Base-by-base conservation (phyloP, 2,113 vertebrate species). In the Pomatorhinus ruficollis region DNA sequence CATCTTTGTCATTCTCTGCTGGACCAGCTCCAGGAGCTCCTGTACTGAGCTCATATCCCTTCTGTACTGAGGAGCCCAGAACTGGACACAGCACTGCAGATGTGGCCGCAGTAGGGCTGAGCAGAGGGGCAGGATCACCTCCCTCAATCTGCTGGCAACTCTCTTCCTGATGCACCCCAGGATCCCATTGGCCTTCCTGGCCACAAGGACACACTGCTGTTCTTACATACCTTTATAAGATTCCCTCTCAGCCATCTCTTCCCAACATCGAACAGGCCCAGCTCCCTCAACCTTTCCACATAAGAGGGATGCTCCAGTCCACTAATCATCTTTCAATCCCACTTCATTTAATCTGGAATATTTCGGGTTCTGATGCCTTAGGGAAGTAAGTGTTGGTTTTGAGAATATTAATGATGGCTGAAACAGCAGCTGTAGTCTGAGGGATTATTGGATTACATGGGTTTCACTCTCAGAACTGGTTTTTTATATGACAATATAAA, bases 321-420 rank as follows among this genome's bases (percentile, higher is more conserved):
- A 25, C 56, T 42, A 54, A 70, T 33, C 18, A 77, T 63, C 10
- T 49, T 69, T 76, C 3, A 0, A 83, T 33, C 22, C 27, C 40
- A 63, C 14, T 92, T 87, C 6, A 50, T 85, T 96, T 87, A 84
- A 91, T 72, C 63, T 92, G 52, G 54, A 93, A 23, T 92, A 80
- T 83, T 93, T 83, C 25, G 70, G 60, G 10, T 93, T 91, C 63
- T 86, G 47, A 90, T 49, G 40, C 28, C 9, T 88, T 81, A 66
- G 70, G 25, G 5, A 63, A 80, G 5, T 52, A 90, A 60, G 53
- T 45, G 49, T n/a, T 83, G 71, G 35, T 66, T 91, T 87, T 92
- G 66, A 79, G 70, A 93, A 49, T 72, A 88, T 37, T 85, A 85
- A 50, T 56, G 63, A 52, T 52, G 44, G 57, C 24, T 80, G 74